These are phyloP conservation scores for Musca domestica DNA, from an alignment of 1,140 invertebrate species.

Conservation along the genomic window DNA sequence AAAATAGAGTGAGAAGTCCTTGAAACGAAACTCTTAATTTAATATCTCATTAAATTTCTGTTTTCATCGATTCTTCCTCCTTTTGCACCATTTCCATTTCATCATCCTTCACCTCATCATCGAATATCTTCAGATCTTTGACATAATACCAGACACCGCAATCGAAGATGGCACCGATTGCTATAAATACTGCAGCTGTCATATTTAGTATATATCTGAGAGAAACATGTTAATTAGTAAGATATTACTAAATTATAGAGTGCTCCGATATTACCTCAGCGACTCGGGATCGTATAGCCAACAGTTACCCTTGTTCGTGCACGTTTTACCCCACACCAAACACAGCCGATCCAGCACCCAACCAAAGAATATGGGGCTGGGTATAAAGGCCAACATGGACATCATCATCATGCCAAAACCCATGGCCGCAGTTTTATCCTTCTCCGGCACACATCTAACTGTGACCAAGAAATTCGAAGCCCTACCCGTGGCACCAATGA, in stretches of 20 bases:
- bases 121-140: slow-evolving; percentile 69
- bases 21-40: not conserved
- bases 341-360: slow-evolving; percentile 69
- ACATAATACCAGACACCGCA: slow-evolving; percentile 67
- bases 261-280: slow-evolving; percentile 57
- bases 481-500: slow-evolving; percentile 66
- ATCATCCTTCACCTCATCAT: slow-evolving; percentile 60
- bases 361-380: slow-evolving; percentile 72
- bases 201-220: slow-evolving; percentile 63
- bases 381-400: slow-evolving; percentile 69
- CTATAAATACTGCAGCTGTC: slow-evolving; percentile 64
- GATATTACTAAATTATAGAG: not conserved
- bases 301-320: slow-evolving; percentile 69
- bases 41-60: slow-evolving; percentile 42
- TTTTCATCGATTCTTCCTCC: slow-evolving; percentile 50
- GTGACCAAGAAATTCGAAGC: slow-evolving; percentile 69
- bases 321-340: slow-evolving; percentile 73
- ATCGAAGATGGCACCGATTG: slow-evolving; percentile 66
- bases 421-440: slow-evolving; percentile 71
- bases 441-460: slow-evolving; percentile 68
- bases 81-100: slow-evolving; percentile 50
- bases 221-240: not conserved
- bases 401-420: slow-evolving; percentile 66
- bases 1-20: not conserved
- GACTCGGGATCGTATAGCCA: slow-evolving; percentile 69